phyloP scores from a whole-genome alignment of 2,797 vertebrate genomes.

The Coluber constrictor region DNA sequence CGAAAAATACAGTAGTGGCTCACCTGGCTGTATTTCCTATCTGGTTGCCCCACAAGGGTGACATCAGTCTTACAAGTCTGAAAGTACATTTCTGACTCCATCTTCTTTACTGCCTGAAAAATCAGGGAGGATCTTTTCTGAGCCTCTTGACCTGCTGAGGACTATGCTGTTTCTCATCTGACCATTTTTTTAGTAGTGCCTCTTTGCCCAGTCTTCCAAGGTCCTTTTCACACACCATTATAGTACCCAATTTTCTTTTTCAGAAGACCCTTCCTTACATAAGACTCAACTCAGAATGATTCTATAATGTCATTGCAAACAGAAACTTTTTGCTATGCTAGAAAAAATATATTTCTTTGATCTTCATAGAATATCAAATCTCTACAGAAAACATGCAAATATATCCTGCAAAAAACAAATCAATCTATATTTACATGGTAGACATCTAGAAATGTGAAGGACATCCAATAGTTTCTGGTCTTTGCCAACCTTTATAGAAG shows the following conservation, averaged over 20 bases:
- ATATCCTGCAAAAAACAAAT: background rate
- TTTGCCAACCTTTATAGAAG: background rate
- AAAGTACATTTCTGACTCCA: background rate
- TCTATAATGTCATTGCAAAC: background rate
- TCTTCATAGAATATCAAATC: background rate
- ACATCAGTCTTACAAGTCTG: background rate
- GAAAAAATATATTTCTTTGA: background rate
- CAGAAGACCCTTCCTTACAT: background rate
- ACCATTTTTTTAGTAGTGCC: background rate
- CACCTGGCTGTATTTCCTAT: background rate
- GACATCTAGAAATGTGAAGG: background rate
- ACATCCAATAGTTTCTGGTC: background rate
- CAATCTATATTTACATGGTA: background rate
- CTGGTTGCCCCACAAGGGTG: background rate
- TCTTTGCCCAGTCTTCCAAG: background rate
- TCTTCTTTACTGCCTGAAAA: background rate
- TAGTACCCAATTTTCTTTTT: rapidly evolving
- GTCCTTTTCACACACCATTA: background rate
- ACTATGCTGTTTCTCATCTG: background rate
- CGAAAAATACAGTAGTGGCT: background rate
- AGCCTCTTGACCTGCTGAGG: background rate
- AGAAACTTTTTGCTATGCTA: background rate
- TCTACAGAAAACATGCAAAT: background rate
- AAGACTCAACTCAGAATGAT: background rate
- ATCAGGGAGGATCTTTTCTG: background rate